Conservation (phyloP, 1,140 invertebrate genomes). For the Ruditapes philippinarum region DNA sequence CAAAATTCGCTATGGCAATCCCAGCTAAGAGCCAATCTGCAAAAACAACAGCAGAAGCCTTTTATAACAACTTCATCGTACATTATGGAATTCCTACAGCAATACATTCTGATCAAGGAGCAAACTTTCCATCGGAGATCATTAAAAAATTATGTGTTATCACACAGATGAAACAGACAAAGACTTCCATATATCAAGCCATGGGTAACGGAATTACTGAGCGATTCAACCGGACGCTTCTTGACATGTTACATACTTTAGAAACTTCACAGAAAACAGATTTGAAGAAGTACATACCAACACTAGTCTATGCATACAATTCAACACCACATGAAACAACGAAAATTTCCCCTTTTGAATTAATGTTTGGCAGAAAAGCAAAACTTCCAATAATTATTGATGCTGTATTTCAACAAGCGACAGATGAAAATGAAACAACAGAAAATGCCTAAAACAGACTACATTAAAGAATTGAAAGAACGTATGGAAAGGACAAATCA, state of each 20-base stretch:
- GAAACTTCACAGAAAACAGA: slow-evolving; percentile 16
- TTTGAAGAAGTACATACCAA: slow-evolving; percentile 13
- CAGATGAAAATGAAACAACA: not conserved
- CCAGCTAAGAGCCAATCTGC: not conserved
- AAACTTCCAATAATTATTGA: not conserved
- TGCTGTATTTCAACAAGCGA: not conserved
- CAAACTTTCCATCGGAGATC: slow-evolving; percentile 54
- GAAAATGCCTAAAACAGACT: not conserved
- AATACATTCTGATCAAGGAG: too few species aligned
- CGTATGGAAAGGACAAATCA: not conserved
- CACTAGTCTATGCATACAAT: slow-evolving; percentile 47
- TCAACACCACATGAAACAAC: slow-evolving; percentile 15
- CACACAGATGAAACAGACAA: slow-evolving; percentile 9
- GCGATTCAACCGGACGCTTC: slow-evolving; percentile 20
- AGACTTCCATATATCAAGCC: slow-evolving; percentile 51
- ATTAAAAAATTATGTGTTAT: slow-evolving; percentile 42
- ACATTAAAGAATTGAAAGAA: not conserved
- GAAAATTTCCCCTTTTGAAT: slow-evolving; percentile 3
- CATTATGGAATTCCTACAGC: too few species aligned
- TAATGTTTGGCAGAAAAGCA: too few species aligned
- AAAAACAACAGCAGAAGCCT: too few species aligned
- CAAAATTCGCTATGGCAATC: slow-evolving; percentile 48
- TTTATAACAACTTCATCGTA: too few species aligned
- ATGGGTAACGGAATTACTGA: slow-evolving; percentile 36
- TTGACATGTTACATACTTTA: slow-evolving; percentile 21